Evolutionary conservation across 2,113 vertebrate species (phyloP).

Genomic region (Myotis brandtii): DNA sequence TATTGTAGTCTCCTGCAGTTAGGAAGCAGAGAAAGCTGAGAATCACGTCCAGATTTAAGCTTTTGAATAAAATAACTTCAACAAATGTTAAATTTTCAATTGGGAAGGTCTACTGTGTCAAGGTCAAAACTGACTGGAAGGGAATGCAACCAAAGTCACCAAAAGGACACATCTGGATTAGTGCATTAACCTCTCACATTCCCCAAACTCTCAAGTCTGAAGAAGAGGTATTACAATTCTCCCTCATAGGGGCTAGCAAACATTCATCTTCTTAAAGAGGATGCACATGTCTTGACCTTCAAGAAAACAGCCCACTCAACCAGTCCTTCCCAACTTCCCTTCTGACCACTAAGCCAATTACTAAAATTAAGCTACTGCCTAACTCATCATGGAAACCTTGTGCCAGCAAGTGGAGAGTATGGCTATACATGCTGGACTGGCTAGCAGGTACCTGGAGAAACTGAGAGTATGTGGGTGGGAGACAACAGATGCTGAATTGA

Average conservation of each 20-base stretch:
- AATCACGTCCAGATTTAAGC: background rate
- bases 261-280: background rate
- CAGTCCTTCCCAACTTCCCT: background rate
- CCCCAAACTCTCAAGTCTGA: background rate
- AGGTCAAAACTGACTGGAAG: background rate
- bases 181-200: background rate
- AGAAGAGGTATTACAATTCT: background rate
- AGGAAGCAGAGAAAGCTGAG: background rate
- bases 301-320: background rate
- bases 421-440: background rate
- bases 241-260: background rate
- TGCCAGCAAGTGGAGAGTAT: background rate
- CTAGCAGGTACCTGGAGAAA: background rate
- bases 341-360: background rate
- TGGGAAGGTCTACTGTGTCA: background rate
- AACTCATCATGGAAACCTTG: background rate
- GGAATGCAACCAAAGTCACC: background rate
- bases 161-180: background rate
- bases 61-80: conserved; percentile 14
- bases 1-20: background rate
- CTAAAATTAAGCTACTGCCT: background rate
- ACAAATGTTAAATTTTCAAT: conserved; percentile 13
- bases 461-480: background rate
- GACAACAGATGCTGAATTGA: background rate
- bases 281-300: background rate